Evolutionary conservation across 2,888 invertebrate species (phyloP).

Genomic region (Biston stratarius): DNA sequence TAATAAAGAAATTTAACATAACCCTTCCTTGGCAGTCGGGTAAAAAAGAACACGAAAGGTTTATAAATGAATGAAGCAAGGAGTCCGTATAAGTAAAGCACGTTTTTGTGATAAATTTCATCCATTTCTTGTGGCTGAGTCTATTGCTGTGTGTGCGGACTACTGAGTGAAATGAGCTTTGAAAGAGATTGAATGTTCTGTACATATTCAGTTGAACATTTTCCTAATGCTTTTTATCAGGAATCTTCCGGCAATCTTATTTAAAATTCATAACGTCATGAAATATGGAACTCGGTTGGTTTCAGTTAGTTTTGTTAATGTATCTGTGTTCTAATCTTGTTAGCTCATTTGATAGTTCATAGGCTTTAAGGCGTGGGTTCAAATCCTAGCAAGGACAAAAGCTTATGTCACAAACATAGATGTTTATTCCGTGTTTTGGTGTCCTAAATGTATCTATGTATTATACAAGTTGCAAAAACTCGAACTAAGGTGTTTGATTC

Average conservation of each 20-base stretch:
- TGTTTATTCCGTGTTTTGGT: no score
- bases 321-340: no score
- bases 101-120: conserved; percentile 4
- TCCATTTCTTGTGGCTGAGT: conserved; percentile 1
- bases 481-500: no score
- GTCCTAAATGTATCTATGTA: no score
- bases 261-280: neutral
- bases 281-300: neutral
- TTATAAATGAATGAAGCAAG: neutral
- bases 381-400: no score
- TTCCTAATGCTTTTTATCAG: neutral
- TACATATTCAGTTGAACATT: neutral
- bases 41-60: neutral
- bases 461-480: no score
- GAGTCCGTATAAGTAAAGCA: neutral
- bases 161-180: neutral
- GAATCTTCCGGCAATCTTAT: neutral
- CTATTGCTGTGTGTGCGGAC: conserved; percentile 2
- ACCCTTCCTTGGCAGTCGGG: no score
- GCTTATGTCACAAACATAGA: no score
- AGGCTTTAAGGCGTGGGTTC: no score
- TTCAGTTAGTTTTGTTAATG: no score
- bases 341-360: no score
- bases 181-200: conserved; percentile 4
- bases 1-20: no score